Conservation (phyloP, 2,888 invertebrate species). For the Rutpela maculata region DNA sequence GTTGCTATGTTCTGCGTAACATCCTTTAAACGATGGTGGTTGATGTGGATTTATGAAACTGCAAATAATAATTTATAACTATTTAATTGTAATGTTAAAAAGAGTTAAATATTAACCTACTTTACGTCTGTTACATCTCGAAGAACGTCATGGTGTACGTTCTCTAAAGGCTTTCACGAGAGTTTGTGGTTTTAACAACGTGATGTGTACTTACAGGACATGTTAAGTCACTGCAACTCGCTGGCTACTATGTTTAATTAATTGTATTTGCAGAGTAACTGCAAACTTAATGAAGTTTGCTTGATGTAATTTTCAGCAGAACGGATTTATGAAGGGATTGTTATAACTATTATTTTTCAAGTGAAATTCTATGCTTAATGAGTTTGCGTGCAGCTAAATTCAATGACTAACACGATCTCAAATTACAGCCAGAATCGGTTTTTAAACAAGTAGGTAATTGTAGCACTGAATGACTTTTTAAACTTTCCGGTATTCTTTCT, state of each 20-base stretch:
- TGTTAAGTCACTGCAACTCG: constrained; percentile 26
- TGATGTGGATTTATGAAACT: too few relatives aligned
- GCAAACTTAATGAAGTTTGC: background rate
- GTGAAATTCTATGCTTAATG: background rate
- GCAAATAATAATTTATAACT: too few relatives aligned
- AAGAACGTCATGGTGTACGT: background rate
- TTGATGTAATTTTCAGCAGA: background rate
- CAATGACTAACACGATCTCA: background rate
- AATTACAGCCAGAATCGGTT: background rate
- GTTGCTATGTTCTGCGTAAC: too few relatives aligned
- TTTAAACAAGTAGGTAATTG: background rate
- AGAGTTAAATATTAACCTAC: background rate
- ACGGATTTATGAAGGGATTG: background rate
- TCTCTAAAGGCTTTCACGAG: constrained; percentile 15
- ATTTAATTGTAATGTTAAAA: background rate
- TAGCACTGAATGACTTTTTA: background rate
- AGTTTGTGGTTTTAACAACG: constrained; percentile 31
- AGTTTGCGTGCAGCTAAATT: background rate
- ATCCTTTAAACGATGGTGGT: too few relatives aligned
- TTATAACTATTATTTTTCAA: background rate
- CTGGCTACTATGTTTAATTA: constrained; percentile 36
- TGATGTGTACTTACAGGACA: constrained; percentile 32
- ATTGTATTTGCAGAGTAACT: constrained; percentile 22
- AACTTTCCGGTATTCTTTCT: background rate
- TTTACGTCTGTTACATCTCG: background rate